Evolutionary conservation across 2,797 vertebrate genomes (phyloP).

Genomic region (Helicolenus hilgendorfi): DNA sequence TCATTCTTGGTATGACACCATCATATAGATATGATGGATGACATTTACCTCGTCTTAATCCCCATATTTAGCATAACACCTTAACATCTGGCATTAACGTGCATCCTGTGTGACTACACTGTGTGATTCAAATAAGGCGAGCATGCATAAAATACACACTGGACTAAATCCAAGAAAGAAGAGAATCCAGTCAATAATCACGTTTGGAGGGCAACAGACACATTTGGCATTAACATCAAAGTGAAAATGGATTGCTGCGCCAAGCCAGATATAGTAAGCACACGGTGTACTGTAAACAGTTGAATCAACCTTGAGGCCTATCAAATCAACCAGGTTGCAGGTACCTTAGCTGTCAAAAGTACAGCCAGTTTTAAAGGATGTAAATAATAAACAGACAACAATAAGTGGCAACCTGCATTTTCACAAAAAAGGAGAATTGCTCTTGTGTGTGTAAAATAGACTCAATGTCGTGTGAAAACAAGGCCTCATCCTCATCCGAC

Average conservation of each 20-base stretch:
- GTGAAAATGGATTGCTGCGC: constrained; percentile 9
- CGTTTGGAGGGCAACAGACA: not conserved
- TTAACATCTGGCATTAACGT: not conserved
- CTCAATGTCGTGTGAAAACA: not conserved
- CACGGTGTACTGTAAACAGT: not conserved
- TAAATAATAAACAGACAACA: not conserved
- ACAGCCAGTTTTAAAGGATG: not conserved
- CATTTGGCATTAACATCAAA: constrained; percentile 26
- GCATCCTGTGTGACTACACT: not conserved
- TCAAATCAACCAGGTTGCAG: constrained; percentile 9
- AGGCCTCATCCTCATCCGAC: not conserved
- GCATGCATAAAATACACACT: not conserved
- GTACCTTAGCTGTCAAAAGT: not conserved
- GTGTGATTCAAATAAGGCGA: not conserved
- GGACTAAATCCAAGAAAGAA: not conserved
- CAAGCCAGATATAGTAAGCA: constrained; percentile 11
- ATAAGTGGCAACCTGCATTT: not conserved
- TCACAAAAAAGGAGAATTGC: not conserved
- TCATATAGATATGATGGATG: not conserved
- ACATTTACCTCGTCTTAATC: constrained; percentile 3
- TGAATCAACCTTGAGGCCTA: constrained; percentile 3
- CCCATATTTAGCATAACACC: not conserved
- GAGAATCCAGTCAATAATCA: constrained; percentile 2
- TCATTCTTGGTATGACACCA: not conserved
- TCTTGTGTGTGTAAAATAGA: not conserved